Evolutionary conservation across 1,140 invertebrate species (phyloP).

Genomic region (Drosophila kanapiae): DNA sequence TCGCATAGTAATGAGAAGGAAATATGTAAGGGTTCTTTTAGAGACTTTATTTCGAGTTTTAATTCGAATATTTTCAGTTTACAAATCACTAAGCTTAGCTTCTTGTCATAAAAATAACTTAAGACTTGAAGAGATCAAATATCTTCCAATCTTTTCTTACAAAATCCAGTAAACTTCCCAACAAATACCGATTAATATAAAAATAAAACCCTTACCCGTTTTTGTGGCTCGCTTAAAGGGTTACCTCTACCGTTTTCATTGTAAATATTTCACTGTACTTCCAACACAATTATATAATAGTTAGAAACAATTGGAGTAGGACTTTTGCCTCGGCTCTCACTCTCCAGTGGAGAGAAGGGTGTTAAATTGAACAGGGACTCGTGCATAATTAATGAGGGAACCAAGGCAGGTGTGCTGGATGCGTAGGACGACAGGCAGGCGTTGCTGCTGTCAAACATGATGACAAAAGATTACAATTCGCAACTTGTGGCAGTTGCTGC

Average conservation of each 20-base stretch:
- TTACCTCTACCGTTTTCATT: not conserved
- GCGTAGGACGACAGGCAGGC: constrained; percentile 68
- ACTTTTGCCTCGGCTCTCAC: constrained; percentile 2
- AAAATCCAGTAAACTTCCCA: not conserved
- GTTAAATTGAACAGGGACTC: constrained; percentile 51
- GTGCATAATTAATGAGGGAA: constrained; percentile 83
- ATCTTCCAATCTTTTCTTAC: not conserved
- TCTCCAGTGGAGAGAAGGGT: constrained; percentile 22
- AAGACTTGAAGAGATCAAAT: not conserved
- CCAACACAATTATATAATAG: constrained; percentile 35
- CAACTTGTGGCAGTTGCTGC: constrained; percentile 59
- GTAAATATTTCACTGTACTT: too few species aligned
- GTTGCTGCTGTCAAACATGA: constrained; percentile 79
- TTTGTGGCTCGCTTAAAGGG: not conserved
- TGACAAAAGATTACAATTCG: constrained; percentile 80
- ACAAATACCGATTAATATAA: not conserved
- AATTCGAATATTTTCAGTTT: too few species aligned
- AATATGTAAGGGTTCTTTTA: not conserved
- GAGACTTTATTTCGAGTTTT: too few species aligned
- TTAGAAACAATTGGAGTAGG: constrained; percentile 27
- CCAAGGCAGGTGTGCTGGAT: constrained; percentile 68
- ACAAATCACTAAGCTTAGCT: not conserved
- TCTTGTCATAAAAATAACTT: too few species aligned
- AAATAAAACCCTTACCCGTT: not conserved
- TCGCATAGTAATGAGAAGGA: constrained; percentile 8